Evolutionary conservation across 2,888 invertebrate genomes (phyloP), one percentile per base, ranked within the genome.

Genomic region (Hypselothyrea guttata): DNA sequence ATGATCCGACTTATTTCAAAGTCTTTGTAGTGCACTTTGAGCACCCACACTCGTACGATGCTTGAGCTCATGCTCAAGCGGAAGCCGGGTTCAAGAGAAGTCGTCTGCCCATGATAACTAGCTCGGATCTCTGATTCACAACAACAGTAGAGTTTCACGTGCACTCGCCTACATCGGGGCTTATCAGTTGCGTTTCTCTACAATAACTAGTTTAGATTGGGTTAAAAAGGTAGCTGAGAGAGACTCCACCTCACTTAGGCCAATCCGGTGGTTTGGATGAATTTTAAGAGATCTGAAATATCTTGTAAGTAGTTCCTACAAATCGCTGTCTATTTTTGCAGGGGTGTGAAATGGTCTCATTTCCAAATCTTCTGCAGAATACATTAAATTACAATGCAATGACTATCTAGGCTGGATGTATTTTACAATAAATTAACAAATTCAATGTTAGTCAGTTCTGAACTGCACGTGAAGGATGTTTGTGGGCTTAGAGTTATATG

Each of bases 361-460:
- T n/a, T n/a, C n/a, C n/a, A n/a, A n/a, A n/a, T n/a, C n/a, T n/a
- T n/a, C n/a, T n/a, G n/a, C n/a, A n/a, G n/a, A n/a, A n/a, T n/a
- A n/a, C n/a, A n/a, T n/a, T n/a, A n/a, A n/a, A n/a, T n/a, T n/a
- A n/a, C n/a, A n/a, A n/a, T n/a, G n/a, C n/a, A n/a, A n/a, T n/a
- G n/a, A n/a, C n/a, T n/a, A n/a, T n/a, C n/a, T n/a, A n/a, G n/a
- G n/a, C n/a, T n/a, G 31, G 27, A 35, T 68, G 31, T 44, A 27
- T 69, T 49, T 70, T 70, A 63, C 12, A 69, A 70, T 70, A 70
- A 62, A 11, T 70, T 57, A 70, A 41, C 53, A 71, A 65, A 52
- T 68, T 62, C 57, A 46, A 46, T 16, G 7, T 47, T 8, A 13
- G 8, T 48, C 47, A 56, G 70, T 56, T 69, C 11, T 15, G 34